These are phyloP conservation scores for Coelopa frigida DNA, from an alignment of 1,140 invertebrate genomes.

Conservation along the genomic window DNA sequence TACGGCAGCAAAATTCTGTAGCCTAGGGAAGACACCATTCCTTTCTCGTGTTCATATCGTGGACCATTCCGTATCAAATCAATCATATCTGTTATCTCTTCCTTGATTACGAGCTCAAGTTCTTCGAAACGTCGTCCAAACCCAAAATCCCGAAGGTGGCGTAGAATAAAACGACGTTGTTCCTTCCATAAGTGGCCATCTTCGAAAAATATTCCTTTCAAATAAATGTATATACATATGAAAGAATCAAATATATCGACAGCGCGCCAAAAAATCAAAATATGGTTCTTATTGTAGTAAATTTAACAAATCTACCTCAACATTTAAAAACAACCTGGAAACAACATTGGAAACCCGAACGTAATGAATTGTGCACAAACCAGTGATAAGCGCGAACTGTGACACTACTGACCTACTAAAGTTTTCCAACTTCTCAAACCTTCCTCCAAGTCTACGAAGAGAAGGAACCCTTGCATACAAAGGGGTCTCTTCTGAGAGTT, in stretches of 20 bases:
- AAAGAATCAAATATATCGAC: neutral
- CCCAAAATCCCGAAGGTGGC: constrained; percentile 64
- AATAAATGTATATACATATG: neutral
- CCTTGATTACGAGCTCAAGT: constrained; percentile 48
- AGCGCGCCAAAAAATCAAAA: neutral
- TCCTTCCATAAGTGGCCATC: constrained; percentile 61
- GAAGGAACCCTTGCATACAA: too few relatives aligned
- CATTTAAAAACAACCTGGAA: too few relatives aligned
- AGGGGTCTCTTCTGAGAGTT: too few relatives aligned
- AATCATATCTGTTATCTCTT: constrained; percentile 51
- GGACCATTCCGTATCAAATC: constrained; percentile 51
- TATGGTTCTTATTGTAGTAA: neutral
- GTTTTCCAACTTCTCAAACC: too few relatives aligned
- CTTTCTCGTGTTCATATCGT: constrained; percentile 47
- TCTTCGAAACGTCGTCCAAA: constrained; percentile 56
- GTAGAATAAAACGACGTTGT: constrained; percentile 62
- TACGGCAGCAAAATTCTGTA: constrained; percentile 46
- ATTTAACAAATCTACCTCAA: neutral
- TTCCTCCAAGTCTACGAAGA: too few relatives aligned
- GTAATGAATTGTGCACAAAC: too few relatives aligned
- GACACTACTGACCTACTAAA: too few relatives aligned
- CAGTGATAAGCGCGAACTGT: too few relatives aligned
- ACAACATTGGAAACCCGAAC: too few relatives aligned
- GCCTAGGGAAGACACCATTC: constrained; percentile 45
- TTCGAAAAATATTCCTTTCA: constrained; percentile 57